Percentiles rank a stretch among this genome's conserved stretches.
phyloP scores from a whole-genome alignment of 2,888 invertebrate genomes.

The Shargacucullia verbasci region DNA sequence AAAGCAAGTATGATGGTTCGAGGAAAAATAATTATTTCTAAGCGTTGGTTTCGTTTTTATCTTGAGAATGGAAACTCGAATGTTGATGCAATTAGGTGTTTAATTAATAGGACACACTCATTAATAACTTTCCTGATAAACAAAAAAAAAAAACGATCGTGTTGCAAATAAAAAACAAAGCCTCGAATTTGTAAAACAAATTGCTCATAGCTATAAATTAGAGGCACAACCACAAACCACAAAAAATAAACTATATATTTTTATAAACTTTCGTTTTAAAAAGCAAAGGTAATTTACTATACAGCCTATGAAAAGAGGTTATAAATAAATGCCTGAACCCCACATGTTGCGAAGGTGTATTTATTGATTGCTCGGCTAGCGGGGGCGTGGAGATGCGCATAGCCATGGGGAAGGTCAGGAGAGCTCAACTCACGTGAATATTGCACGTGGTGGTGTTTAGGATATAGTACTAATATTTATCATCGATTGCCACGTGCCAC shows the following conservation, averaged over 20 bases:
- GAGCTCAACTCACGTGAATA: constrained; percentile 42
- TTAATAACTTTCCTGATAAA: background rate
- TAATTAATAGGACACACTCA: background rate
- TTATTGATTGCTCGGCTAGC: constrained; percentile 75
- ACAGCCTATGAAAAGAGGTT: constrained; percentile 52
- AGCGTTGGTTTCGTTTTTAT: background rate
- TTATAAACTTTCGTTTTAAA: constrained; percentile 6
- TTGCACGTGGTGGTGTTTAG: constrained; percentile 46
- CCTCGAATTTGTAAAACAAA: too few relatives aligned
- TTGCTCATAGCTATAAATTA: too few relatives aligned
- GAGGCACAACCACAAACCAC: background rate
- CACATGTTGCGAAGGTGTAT: constrained; percentile 65
- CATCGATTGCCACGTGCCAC: too few relatives aligned
- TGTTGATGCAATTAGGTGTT: background rate
- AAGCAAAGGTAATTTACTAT: constrained; percentile 3
- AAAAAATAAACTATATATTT: background rate
- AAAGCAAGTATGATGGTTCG: background rate
- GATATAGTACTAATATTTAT: background rate
- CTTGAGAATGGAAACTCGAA: background rate
- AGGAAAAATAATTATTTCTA: background rate
- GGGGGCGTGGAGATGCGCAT: constrained; percentile 71
- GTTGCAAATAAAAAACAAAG: too few relatives aligned
- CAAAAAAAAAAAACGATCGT: too few relatives aligned
- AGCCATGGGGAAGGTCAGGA: constrained; percentile 78
- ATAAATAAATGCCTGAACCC: constrained; percentile 57